Percentiles rank a stretch among this genome's conserved stretches.
phyloP scores from a whole-genome alignment of 2,888 invertebrate species.

The Polydrusus tereticollis region DNA sequence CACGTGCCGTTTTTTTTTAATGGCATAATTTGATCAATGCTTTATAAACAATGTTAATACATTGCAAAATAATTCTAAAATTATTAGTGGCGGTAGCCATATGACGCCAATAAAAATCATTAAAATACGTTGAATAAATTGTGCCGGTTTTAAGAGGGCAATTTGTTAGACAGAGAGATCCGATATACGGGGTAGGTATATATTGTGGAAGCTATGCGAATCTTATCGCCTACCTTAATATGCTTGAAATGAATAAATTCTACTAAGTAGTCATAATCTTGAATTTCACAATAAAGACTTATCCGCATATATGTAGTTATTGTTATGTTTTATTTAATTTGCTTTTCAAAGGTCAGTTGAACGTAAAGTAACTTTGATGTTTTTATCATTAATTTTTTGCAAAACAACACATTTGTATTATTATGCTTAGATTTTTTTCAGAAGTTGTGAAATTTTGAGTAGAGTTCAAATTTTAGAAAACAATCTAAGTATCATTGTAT shows the following conservation, averaged over 20 bases:
- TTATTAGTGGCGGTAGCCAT: not conserved
- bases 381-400: not conserved
- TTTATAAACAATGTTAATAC: conserved; percentile 1
- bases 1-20: conserved; percentile 6
- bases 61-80: conserved; percentile 9
- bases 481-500: too few species aligned
- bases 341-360: not conserved
- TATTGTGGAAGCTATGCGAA: too few species aligned
- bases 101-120: conserved; percentile 3
- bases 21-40: not conserved
- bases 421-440: not conserved
- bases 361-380: not conserved
- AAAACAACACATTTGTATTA: not conserved
- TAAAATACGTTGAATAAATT: not conserved
- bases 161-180: too few species aligned
- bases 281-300: not conserved
- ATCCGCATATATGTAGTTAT: not conserved
- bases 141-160: not conserved
- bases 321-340: not conserved
- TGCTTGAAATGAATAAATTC: not conserved
- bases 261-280: not conserved
- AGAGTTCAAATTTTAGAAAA: not conserved
- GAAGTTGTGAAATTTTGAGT: not conserved
- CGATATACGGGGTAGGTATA: too few species aligned
- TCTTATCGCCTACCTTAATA: not conserved